Evolutionary conservation across 2,888 invertebrate genomes (phyloP).

Genomic region (Hirtodrosophila duncani): DNA sequence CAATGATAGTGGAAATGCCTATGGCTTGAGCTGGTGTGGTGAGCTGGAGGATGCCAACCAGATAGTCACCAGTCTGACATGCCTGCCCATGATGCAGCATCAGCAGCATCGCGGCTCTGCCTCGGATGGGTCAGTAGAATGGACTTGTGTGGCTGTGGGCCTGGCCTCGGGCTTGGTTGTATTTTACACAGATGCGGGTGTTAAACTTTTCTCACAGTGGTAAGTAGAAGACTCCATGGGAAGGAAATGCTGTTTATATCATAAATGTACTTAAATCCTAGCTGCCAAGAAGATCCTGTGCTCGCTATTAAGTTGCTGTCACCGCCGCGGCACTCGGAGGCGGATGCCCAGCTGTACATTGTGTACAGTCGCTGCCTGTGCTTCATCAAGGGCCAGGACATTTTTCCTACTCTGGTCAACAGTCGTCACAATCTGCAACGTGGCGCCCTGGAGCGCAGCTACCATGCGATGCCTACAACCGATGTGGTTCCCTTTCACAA

Average conservation of each 20-base stretch:
- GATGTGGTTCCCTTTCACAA: slow-evolving; percentile 85
- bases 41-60: slow-evolving; percentile 80
- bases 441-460: slow-evolving; percentile 33
- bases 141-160: slow-evolving; percentile 94
- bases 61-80: slow-evolving; percentile 79
- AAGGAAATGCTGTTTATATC: accelerated
- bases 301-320: slow-evolving; percentile 88
- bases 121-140: slow-evolving; percentile 84
- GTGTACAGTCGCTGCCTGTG: slow-evolving; percentile 84
- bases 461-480: slow-evolving; percentile 54
- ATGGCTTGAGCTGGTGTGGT: slow-evolving; percentile 81
- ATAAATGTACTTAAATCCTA: slow-evolving; percentile 2
- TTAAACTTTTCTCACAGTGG: slow-evolving; percentile 88
- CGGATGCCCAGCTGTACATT: slow-evolving; percentile 74
- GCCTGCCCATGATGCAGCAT: slow-evolving; percentile 78
- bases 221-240: slow-evolving; percentile 20
- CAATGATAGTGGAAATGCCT: slow-evolving; percentile 76
- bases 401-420: slow-evolving; percentile 87
- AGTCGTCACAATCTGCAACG: slow-evolving; percentile 83
- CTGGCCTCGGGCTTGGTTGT: slow-evolving; percentile 90
- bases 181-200: slow-evolving; percentile 93
- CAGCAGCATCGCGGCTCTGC: too few relatives aligned
- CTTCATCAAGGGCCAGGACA: slow-evolving; percentile 85
- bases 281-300: slow-evolving; percentile 89
- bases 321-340: slow-evolving; percentile 73